Evolutionary conservation across 2,797 vertebrate genomes (phyloP).

Genomic region (Alfaro cultratus): DNA sequence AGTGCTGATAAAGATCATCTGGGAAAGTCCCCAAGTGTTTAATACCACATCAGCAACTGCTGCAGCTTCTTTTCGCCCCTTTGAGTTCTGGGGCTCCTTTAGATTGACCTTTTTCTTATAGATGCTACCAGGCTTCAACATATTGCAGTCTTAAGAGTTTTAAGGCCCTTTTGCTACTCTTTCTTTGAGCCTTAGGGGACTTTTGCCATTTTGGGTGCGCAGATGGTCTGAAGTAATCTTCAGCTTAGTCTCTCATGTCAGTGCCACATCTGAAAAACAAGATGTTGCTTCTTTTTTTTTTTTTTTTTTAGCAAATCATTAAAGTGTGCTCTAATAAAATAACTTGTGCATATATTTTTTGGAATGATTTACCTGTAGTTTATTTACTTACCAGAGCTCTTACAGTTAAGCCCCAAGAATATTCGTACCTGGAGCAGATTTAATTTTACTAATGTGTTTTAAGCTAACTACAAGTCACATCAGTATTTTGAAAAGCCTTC

Average conservation of each 20-base stretch:
- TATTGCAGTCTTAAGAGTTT: background rate
- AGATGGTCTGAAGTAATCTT: conserved; percentile 3
- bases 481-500: background rate
- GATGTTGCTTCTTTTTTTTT: background rate
- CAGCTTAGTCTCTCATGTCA: background rate
- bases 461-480: background rate
- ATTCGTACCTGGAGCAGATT: background rate
- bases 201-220: background rate
- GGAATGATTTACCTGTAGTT: background rate
- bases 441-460: background rate
- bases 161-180: background rate
- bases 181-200: conserved; percentile 3
- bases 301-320: background rate
- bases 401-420: background rate
- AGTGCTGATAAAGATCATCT: background rate
- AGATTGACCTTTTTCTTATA: background rate
- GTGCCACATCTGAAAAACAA: background rate
- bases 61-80: background rate
- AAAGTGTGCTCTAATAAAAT: background rate
- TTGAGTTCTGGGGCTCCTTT: background rate
- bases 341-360: background rate
- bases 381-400: background rate
- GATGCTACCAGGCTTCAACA: background rate
- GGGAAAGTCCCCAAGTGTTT: background rate
- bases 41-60: background rate